Evolutionary conservation across 2,888 invertebrate species (phyloP).

Genomic region (Cactoblastis cactorum): DNA sequence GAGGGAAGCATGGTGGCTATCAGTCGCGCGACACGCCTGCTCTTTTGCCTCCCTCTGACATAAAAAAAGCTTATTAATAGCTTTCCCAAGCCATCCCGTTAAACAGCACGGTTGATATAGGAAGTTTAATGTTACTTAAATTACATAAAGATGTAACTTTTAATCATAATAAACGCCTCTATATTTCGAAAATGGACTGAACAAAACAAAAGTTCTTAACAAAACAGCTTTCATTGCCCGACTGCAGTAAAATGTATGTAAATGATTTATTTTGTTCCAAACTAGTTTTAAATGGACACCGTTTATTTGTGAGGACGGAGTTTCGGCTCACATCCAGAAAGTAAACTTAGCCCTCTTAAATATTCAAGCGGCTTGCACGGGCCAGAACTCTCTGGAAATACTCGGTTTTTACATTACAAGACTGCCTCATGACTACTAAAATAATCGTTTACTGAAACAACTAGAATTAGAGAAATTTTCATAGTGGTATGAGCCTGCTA

Average conservation of each 20-base stretch:
- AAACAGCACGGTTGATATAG: no score
- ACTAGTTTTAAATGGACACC: constrained; percentile 5
- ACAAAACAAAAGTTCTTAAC: neutral
- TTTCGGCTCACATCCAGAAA: neutral
- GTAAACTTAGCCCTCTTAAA: constrained; percentile 7
- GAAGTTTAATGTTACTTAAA: no score
- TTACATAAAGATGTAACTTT: no score
- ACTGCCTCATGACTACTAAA: no score
- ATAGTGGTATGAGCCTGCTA: no score
- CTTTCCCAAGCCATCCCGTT: no score
- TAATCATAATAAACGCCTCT: neutral
- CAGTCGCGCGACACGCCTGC: no score
- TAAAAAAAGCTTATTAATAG: no score
- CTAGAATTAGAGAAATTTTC: no score
- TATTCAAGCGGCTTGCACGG: constrained; percentile 1
- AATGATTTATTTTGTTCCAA: constrained; percentile 5
- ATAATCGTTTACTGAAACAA: no score
- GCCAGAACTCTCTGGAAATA: neutral
- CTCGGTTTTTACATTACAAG: neutral
- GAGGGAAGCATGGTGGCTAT: no score
- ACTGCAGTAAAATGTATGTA: constrained; percentile 1
- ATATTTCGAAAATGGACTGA: neutral
- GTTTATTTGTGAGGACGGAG: neutral
- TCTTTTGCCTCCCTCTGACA: no score
- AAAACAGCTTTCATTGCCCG: neutral